Base-by-base conservation (phyloP, 2,113 vertebrate species). In the Ancistrus triradiatus region DNA sequence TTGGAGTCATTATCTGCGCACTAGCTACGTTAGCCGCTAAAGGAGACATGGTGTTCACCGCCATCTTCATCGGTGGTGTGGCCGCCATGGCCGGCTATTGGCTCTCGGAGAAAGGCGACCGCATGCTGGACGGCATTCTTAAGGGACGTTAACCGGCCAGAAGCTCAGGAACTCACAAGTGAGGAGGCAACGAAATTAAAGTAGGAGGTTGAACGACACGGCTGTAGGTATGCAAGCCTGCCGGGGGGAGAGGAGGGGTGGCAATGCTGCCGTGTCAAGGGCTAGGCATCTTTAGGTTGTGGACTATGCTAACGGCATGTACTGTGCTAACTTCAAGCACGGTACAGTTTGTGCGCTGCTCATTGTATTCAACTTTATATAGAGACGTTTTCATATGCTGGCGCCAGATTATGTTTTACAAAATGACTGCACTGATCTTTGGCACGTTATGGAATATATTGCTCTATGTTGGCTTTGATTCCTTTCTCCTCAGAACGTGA, bases 81-180 rank as follows among this genome's bases (percentile, higher is more conserved):
- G 96, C 96, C 0, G 96, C 96, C 42, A 99, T 98, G 92, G 95
- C 94, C 0, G 96, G 96, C 57, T 99, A 99, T 81, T 99, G 96
- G 96, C 83, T 99, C 51, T 94, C 94, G 0, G 96, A 99, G 70
- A 95, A 93, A 59, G 94, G 94, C 1, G 96, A 98, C 80, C 88
- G 90, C 0, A 90, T 97, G 83, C 88, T 99, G 1, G 93, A 98
- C 0, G 94, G 94, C 49, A 91, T 99, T 77, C 89, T 99, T 77
- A 95, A 95, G 82, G 95, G 94, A 56, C 85, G 84, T 51, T 90
- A 84, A 71, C 38, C 46, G 46, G 7, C 28, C 35, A 24, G 51
- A 18, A 33, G 44, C 49, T 44, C 55, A 31, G 35, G 46, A 53
- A 37, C 21, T 2, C 2, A n/a, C 13, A 14, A 42, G 1, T 13